A percentile compares a stretch with the other conserved stretches of the same genome.
Evolutionary conservation across 2,888 invertebrate species (phyloP).

Genomic region (Lasioglossum calceatum): DNA sequence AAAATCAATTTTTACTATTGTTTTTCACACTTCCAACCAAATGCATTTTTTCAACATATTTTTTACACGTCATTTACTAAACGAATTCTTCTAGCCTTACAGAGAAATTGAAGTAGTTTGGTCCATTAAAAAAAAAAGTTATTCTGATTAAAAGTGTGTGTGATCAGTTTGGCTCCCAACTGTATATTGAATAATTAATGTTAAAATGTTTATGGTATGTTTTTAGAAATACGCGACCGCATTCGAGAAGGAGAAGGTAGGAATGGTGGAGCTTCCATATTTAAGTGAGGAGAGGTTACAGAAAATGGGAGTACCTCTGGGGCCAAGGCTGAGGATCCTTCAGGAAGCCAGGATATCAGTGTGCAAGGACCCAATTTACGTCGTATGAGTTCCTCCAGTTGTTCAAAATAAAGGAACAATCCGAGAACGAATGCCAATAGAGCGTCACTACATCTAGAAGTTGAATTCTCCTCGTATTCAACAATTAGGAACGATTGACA

Average conservation of each 20-base stretch:
- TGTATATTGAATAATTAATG: no score
- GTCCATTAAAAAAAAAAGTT: no score
- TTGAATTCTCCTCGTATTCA: neutral
- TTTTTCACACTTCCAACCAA: no score
- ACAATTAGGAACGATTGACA: neutral
- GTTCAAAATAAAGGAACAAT: neutral
- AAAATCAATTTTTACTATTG: no score
- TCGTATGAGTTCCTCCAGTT: constrained; percentile 80
- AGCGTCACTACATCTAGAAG: neutral
- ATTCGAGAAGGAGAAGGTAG: constrained; percentile 94
- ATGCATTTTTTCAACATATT: no score
- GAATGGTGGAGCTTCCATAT: constrained; percentile 96
- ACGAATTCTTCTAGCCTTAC: no score
- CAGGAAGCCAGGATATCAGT: constrained; percentile 92
- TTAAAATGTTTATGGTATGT: neutral
- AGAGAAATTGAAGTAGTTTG: no score
- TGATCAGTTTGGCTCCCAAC: no score
- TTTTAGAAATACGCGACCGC: constrained; percentile 93
- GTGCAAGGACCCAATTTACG: constrained; percentile 87
- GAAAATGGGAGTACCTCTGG: constrained; percentile 95
- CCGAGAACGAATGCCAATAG: neutral
- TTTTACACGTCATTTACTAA: no score
- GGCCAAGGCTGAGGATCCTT: constrained; percentile 93
- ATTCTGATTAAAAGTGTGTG: no score
- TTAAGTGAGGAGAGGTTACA: constrained; percentile 94